phyloP scores from a whole-genome alignment of 2,888 invertebrate species.

The Netelia virgata region DNA sequence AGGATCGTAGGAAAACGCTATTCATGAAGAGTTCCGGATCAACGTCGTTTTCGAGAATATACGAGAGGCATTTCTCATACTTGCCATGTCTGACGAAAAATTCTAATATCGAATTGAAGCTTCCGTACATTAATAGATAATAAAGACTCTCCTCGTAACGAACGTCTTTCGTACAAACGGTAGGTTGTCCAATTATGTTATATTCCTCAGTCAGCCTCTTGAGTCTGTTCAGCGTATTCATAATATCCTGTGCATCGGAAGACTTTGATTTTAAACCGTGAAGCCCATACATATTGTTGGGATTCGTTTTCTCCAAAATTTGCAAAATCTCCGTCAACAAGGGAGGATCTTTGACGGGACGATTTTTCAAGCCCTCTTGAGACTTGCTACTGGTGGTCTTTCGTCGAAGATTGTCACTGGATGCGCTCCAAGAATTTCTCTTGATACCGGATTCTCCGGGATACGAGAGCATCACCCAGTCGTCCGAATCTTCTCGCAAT shows the following conservation, averaged over 20 bases:
- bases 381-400: conserved; percentile 79
- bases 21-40: conserved; percentile 91
- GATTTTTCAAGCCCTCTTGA: conserved; percentile 72
- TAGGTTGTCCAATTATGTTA: conserved; percentile 73
- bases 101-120: conserved; percentile 90
- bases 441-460: conserved; percentile 70
- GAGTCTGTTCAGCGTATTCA: conserved; percentile 85
- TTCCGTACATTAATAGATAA: conserved; percentile 93
- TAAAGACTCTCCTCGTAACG: conserved; percentile 91
- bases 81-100: conserved; percentile 92
- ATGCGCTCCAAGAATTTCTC: conserved; percentile 19
- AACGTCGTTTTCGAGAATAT: conserved; percentile 89
- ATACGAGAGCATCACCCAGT: conserved; percentile 80
- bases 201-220: conserved; percentile 84
- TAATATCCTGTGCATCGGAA: conserved; percentile 84
- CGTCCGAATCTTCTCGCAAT: conserved; percentile 82
- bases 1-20: conserved; percentile 89
- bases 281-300: conserved; percentile 73
- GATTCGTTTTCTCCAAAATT: conserved; percentile 86
- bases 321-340: conserved; percentile 90
- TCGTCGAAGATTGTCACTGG: conserved; percentile 52
- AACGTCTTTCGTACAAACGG: conserved; percentile 65
- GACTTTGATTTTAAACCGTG: conserved; percentile 71
- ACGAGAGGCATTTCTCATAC: conserved; percentile 89
- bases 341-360: conserved; percentile 89